Conservation (phyloP, 2,797 vertebrate species). For the Melanotaenia trifasciata region DNA sequence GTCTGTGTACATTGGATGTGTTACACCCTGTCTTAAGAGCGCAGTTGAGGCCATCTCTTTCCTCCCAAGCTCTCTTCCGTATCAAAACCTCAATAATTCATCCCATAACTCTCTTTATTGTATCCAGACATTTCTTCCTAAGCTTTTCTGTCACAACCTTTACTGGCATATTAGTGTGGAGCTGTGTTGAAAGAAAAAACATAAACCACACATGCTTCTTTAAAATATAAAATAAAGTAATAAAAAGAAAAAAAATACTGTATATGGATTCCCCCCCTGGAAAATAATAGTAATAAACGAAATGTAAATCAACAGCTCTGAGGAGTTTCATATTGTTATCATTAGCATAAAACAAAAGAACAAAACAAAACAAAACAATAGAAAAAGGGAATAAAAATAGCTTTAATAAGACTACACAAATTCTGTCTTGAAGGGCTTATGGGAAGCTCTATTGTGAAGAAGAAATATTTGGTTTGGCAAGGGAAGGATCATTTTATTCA, state of each 20-base stretch:
- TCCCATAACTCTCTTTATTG: constrained; percentile 63
- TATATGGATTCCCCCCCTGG: not conserved
- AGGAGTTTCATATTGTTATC: not conserved
- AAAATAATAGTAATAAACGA: not conserved
- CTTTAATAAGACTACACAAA: constrained; percentile 23
- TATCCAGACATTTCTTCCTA: constrained; percentile 58
- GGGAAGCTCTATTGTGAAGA: constrained; percentile 52
- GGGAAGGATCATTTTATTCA: constrained; percentile 64
- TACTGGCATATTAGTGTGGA: not conserved
- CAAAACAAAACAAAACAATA: not conserved
- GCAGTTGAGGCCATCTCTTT: constrained; percentile 43
- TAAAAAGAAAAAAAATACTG: not conserved
- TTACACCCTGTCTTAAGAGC: constrained; percentile 59
- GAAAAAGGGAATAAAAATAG: constrained; percentile 2
- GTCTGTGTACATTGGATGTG: constrained; percentile 52
- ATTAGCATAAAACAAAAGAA: not conserved
- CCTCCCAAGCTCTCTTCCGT: constrained; percentile 46
- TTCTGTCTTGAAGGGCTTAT: constrained; percentile 28
- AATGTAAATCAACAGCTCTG: not conserved
- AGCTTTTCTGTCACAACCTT: constrained; percentile 18
- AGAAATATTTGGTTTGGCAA: constrained; percentile 71
- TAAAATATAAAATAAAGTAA: not conserved
- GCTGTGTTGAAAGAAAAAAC: not conserved
- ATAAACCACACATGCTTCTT: not conserved
- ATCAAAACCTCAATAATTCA: constrained; percentile 80